A percentile compares a stretch with the other conserved stretches of the same genome.
These are phyloP conservation scores for Cynoglossus semilaevis DNA, from an alignment of 2,113 vertebrate genomes.

Conservation along the genomic window DNA sequence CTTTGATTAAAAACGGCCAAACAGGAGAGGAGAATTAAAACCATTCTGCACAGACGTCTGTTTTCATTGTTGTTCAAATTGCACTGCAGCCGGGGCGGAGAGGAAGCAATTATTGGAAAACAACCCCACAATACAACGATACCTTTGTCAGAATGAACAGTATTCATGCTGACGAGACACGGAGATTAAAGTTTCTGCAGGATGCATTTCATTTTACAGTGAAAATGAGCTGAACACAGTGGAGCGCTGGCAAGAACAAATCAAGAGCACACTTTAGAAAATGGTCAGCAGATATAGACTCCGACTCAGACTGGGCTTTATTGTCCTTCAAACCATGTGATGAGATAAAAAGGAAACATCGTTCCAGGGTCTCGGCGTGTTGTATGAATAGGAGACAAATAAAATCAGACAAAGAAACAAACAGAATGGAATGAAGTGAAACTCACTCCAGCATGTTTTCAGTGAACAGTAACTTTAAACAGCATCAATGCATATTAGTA, in stretches of 20 bases:
- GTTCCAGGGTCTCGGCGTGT: too few relatives aligned
- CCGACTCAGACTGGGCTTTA: too few relatives aligned
- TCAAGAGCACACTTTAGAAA: neutral
- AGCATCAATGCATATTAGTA: too few relatives aligned
- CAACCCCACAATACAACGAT: neutral
- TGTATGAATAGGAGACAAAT: too few relatives aligned
- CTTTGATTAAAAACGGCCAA: too few relatives aligned
- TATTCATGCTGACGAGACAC: neutral
- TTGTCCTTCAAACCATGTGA: too few relatives aligned
- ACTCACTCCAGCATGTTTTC: too few relatives aligned
- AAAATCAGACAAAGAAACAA: too few relatives aligned
- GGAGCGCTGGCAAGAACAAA: neutral
- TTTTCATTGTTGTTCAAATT: conserved; percentile 5
- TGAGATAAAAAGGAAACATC: too few relatives aligned
- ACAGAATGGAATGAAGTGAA: too few relatives aligned
- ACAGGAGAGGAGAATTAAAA: neutral
- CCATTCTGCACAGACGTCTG: neutral
- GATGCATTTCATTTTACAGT: conserved; percentile 12
- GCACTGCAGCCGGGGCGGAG: neutral
- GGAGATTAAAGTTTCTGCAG: neutral
- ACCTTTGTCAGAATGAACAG: neutral
- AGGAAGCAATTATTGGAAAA: neutral
- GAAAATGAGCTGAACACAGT: conserved; percentile 14
- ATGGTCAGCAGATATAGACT: neutral
- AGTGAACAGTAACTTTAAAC: too few relatives aligned